Percentiles rank a stretch among this genome's conserved stretches.
These are phyloP conservation scores for Amazona finschi DNA, from an alignment of 2,797 vertebrate genomes.

Conservation along the genomic window DNA sequence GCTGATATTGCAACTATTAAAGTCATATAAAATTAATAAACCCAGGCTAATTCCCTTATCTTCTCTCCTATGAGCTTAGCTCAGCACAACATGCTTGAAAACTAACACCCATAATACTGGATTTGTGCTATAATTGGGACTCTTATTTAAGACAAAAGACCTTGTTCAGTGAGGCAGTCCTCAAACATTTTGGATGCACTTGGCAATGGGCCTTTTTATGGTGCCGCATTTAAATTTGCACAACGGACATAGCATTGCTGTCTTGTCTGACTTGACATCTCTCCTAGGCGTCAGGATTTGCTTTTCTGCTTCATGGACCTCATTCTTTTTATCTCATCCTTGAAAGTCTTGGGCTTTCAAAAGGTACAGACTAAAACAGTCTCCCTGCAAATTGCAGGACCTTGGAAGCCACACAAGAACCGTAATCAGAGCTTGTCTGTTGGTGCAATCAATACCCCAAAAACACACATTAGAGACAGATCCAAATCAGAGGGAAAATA, in stretches of 20 bases:
- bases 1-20: background rate
- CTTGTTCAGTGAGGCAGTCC: accelerated
- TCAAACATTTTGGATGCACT: background rate
- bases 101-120: background rate
- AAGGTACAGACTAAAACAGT: background rate
- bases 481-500: constrained; percentile 55
- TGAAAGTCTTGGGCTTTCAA: constrained; percentile 1
- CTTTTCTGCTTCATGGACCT: background rate
- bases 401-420: background rate
- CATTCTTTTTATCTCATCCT: background rate
- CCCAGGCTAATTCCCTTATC: background rate
- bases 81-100: background rate
- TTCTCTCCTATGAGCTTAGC: background rate
- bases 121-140: background rate
- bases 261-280: background rate
- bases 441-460: background rate
- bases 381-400: background rate
- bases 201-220: background rate
- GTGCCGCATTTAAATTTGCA: background rate
- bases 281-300: background rate
- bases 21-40: background rate
- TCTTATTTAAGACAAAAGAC: background rate
- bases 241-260: background rate
- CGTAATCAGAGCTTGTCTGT: constrained; percentile 39
- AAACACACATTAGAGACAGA: constrained; percentile 6